Conservation (phyloP, 2,113 vertebrate species). For the Thinocorus orbignyianus region DNA sequence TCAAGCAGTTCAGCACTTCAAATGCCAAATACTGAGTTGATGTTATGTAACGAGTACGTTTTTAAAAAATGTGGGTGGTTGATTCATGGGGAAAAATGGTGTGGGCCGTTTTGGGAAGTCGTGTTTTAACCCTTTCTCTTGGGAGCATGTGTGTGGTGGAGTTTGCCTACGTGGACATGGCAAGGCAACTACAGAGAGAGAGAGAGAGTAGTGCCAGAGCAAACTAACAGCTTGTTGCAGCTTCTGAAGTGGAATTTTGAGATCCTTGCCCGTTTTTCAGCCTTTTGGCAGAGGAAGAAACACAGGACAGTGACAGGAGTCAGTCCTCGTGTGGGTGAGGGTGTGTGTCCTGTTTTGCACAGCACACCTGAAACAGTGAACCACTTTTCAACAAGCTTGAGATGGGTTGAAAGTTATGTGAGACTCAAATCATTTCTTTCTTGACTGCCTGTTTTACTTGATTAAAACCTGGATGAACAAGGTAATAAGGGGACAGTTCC, state of each 20-base stretch:
- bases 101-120: not conserved
- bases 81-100: not conserved
- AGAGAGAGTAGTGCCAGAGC: no score
- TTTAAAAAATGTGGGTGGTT: not conserved
- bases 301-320: not conserved
- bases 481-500: not conserved
- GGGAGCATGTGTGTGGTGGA: not conserved
- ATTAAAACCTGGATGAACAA: not conserved
- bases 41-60: not conserved
- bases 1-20: not conserved
- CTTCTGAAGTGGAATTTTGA: not conserved
- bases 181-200: not conserved
- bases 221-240: not conserved
- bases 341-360: not conserved
- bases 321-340: not conserved
- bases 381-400: not conserved
- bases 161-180: not conserved
- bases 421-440: not conserved
- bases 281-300: not conserved
- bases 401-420: not conserved
- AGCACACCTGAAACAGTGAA: not conserved
- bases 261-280: not conserved
- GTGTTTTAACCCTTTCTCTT: not conserved
- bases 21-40: not conserved
- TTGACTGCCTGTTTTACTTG: not conserved